Percentiles rank a stretch among this genome's conserved stretches.
phyloP scores from a whole-genome alignment of 2,113 vertebrate species.

The Otocyon megalotis region DNA sequence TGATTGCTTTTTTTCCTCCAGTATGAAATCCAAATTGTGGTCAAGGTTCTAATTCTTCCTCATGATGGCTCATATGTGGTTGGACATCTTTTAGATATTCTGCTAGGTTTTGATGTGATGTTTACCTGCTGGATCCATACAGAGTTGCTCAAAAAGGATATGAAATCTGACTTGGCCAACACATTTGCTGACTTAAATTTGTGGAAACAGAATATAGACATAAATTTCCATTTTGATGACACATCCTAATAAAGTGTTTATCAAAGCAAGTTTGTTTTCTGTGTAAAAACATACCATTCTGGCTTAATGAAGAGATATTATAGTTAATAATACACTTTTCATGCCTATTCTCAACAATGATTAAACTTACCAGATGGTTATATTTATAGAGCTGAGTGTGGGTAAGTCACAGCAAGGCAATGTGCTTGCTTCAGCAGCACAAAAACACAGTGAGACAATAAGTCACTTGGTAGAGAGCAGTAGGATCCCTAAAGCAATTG shows the following conservation, averaged over 20 bases:
- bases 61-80: background rate
- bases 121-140: background rate
- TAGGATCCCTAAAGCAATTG: background rate
- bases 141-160: background rate
- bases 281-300: background rate
- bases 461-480: background rate
- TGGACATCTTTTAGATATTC: background rate
- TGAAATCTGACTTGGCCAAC: background rate
- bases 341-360: background rate
- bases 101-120: background rate
- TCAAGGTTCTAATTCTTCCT: background rate
- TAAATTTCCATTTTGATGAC: background rate
- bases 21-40: background rate
- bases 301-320: background rate
- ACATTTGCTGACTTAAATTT: background rate
- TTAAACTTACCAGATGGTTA: background rate
- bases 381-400: background rate
- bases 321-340: background rate
- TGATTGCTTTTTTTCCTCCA: background rate
- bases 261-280: background rate
- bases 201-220: background rate
- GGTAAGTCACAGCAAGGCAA: background rate
- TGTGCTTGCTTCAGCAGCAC: background rate
- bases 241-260: background rate
- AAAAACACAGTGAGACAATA: background rate